These are phyloP conservation scores for Agonopterix arenella DNA, from an alignment of 2,888 invertebrate species.

Conservation along the genomic window DNA sequence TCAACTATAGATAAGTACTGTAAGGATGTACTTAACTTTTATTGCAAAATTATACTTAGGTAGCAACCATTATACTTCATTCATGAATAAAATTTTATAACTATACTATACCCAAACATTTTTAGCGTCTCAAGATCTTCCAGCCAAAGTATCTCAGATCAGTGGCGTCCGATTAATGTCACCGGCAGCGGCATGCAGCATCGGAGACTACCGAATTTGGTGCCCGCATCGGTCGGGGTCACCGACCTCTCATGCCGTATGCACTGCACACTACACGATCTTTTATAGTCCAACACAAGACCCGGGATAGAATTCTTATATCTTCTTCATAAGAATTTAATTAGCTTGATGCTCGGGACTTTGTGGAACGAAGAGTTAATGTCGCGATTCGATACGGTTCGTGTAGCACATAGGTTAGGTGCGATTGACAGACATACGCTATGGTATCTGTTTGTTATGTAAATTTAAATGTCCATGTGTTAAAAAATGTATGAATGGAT, in stretches of 20 bases:
- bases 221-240: slow-evolving; percentile 53
- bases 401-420: not conserved
- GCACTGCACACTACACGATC: slow-evolving; percentile 20
- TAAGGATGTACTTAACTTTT: too few species aligned
- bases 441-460: not conserved
- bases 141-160: slow-evolving; percentile 28
- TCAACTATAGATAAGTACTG: too few species aligned
- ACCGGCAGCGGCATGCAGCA: slow-evolving; percentile 33
- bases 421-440: not conserved
- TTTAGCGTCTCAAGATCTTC: slow-evolving; percentile 24
- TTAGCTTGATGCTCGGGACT: too few species aligned
- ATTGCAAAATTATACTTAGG: too few species aligned
- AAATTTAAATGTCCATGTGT: not conserved
- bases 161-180: slow-evolving; percentile 61
- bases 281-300: slow-evolving; percentile 2
- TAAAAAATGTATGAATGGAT: too few species aligned
- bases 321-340: too few species aligned
- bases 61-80: too few species aligned
- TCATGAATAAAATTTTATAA: too few species aligned
- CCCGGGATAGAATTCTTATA: too few species aligned
- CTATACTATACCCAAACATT: not conserved
- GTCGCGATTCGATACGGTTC: slow-evolving; percentile 14
- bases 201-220: slow-evolving; percentile 59
- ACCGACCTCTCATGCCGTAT: slow-evolving; percentile 43
- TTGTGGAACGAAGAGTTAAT: not conserved